phyloP scores from a whole-genome alignment of 1,140 invertebrate species.

The Zaprionus africanus region DNA sequence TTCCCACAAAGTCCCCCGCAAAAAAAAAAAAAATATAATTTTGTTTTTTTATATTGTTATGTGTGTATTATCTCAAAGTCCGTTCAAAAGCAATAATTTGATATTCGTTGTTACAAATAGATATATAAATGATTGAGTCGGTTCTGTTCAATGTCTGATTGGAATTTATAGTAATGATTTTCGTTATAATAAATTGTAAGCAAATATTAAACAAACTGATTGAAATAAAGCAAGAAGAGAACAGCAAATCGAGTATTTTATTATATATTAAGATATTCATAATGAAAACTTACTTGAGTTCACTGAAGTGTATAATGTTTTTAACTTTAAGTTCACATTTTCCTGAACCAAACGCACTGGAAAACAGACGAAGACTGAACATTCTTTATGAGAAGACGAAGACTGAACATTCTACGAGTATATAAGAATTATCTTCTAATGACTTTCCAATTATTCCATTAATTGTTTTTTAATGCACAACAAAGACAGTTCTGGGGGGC shows the following conservation, averaged over 20 bases:
- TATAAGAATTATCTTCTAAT: slow-evolving; percentile 7
- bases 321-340: background rate
- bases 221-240: slow-evolving; percentile 73
- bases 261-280: background rate
- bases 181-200: slow-evolving; percentile 27
- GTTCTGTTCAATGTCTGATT: slow-evolving; percentile 23
- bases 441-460: slow-evolving; percentile 42
- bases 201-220: slow-evolving; percentile 21
- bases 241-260: slow-evolving; percentile 7
- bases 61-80: slow-evolving; percentile 59
- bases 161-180: slow-evolving; percentile 10
- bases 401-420: slow-evolving; percentile 6
- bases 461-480: slow-evolving; percentile 68
- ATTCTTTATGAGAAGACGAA: background rate
- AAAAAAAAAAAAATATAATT: slow-evolving; percentile 20
- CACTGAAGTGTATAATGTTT: background rate
- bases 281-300: background rate
- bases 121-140: slow-evolving; percentile 22
- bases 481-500: background rate
- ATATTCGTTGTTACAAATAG: slow-evolving; percentile 76
- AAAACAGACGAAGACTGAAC: background rate
- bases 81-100: slow-evolving; percentile 75
- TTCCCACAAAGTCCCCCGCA: slow-evolving; percentile 62
- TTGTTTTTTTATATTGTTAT: slow-evolving; percentile 23
- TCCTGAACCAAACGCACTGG: background rate